Evolutionary conservation across 1,140 invertebrate species (phyloP).

Genomic region (Oreohelix idahoensis): DNA sequence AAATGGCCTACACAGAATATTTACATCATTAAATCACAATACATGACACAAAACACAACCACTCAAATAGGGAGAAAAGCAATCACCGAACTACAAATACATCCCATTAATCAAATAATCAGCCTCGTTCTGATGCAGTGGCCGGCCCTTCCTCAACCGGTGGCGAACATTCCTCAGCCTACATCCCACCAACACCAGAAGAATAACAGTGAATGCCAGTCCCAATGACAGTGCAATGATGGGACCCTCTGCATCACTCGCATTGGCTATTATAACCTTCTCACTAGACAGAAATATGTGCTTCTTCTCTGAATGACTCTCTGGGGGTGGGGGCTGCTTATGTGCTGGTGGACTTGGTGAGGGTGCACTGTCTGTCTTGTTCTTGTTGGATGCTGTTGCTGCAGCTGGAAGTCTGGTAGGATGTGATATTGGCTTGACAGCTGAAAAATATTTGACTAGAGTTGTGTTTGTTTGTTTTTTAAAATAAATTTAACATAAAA

Average conservation of each 20-base stretch:
- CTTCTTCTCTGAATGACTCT: background rate
- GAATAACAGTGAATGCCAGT: constrained; percentile 80
- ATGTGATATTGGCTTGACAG: background rate
- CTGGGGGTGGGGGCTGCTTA: background rate
- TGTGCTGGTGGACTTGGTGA: background rate
- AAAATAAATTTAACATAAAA: no score
- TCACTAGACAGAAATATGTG: constrained; percentile 45
- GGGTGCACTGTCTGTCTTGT: background rate
- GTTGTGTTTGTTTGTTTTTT: no score
- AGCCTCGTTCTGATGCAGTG: constrained; percentile 91
- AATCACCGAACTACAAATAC: constrained; percentile 82
- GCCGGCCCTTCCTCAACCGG: constrained; percentile 83
- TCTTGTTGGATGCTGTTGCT: background rate
- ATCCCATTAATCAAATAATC: constrained; percentile 98
- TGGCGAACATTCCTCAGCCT: constrained; percentile 83
- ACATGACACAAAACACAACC: background rate
- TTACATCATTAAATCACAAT: no score
- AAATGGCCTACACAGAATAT: no score
- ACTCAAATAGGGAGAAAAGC: background rate
- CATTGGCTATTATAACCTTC: constrained; percentile 55
- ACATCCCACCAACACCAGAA: constrained; percentile 86
- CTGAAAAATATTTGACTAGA: constrained; percentile 3
- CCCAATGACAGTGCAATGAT: constrained; percentile 87
- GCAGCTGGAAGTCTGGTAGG: background rate
- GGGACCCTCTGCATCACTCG: constrained; percentile 77